Evolutionary conservation across 2,888 invertebrate genomes (phyloP), one percentile per base, ranked within the genome.

Genomic region (Sinhomidia bicolor): DNA sequence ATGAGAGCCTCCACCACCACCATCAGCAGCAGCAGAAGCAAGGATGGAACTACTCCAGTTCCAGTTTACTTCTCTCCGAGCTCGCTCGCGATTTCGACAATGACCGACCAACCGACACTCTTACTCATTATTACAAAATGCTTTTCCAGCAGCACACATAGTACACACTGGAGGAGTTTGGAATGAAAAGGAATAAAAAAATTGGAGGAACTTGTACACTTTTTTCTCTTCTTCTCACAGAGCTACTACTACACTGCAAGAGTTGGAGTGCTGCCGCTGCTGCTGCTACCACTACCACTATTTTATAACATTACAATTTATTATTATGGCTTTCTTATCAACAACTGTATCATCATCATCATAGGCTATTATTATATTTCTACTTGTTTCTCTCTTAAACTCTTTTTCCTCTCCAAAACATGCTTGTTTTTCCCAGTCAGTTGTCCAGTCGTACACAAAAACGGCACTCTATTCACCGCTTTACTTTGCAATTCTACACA

Each of bases 61-160:
- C 44, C 62, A 76, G 76, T 60, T 57, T 14, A 68, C 41, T 62
- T 85, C n/a, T n/a, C n/a, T n/a, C n/a, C 85, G 85, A 85, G 85
- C 79, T 78, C 68, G 57, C 57, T 85, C 85, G 85, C 85, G 79
- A 85, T 20, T 85, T 85, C 85, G 85, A 85, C 79, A 78, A 44
- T 36, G 41, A 85, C 85, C 85, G 83, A 83, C 65, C 44, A 83
- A n/a, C 81, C 12, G 12, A 9, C 47, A 20, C 23, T 47, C 29
- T 60, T 7, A 51, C 4, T n/a, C 26, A 26, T 26, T 51, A 12
- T 5, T 26, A 10, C 9, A 54, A 47, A 47, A 26, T 1, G 1
- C 54, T 68, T n/a, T 54, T 6, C 6, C n/a, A 29, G 2, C 17
- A 17, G 14, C 29, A 62, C 60, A 23, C 60, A 60, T 2, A 54